Base-by-base conservation (phyloP, 2,888 invertebrate species). In the Acrocera orbiculus region DNA sequence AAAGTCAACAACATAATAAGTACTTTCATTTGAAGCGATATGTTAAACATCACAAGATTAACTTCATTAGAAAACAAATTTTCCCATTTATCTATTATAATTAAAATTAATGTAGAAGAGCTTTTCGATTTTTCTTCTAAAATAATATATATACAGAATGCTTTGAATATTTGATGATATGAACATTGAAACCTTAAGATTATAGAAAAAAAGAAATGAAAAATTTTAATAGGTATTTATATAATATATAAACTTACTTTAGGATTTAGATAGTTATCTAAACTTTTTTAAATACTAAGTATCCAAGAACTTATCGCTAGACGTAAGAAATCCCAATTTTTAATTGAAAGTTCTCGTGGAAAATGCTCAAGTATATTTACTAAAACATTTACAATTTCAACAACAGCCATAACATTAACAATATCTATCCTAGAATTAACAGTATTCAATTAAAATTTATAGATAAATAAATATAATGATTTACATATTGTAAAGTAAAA, bases 311-410 rank as follows among this genome's bases (percentile, higher is more conserved):
- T 72, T 19, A 80, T 56, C 34, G 73, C 67, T 51, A 85, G 71
- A 42, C 76, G 65, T 43, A 72, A 61, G 50, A 76, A 73, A 62
- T 85, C 85, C 82, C 85, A 83, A 45, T 73, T 67, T 41, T 63
- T 51, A 7, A 53, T 47, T 16, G 44, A 45, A 14, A 58, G 38
- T 39, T 56, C 50, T 36, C 48, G 42, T 3, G 56, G 51, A 39
- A 54, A 53, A 11, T 49, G 46, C n/a, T 40, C 36, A 4, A 62
- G 27, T 2, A 53, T 41, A 38, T 53, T 48, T 4, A 41, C 46
- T 4, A 62, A 40, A n/a, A 61, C 44, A 35, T 54, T 50, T 2
- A 56, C 54, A 17, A 50, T 48, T 40, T 58, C 58, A 11, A 54
- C 47, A 5, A 51, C 47, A 35, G 48, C 45, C 10, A 52, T 36